These are phyloP conservation scores for Nothura maculosa DNA, from an alignment of 2,797 vertebrate genomes.

Conservation along the genomic window DNA sequence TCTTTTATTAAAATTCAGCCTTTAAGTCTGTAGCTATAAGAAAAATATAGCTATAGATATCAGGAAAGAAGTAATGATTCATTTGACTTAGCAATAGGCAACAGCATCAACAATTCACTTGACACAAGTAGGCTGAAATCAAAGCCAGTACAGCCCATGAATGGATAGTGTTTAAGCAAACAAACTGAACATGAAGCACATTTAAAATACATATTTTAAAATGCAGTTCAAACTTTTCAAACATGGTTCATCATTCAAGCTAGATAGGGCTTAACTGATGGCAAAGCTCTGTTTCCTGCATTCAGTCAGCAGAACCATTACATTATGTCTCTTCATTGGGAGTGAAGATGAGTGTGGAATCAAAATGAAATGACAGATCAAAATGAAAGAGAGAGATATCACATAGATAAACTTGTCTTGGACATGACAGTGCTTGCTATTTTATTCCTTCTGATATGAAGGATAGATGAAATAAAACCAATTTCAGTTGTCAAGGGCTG, in stretches of 20 bases:
- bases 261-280: background rate
- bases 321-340: background rate
- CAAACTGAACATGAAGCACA: background rate
- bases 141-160: background rate
- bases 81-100: background rate
- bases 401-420: constrained; percentile 62
- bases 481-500: constrained; percentile 73
- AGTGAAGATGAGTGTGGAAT: constrained; percentile 33
- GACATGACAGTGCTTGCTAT: constrained; percentile 52
- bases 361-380: constrained; percentile 64
- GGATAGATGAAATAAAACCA: constrained; percentile 72
- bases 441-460: constrained; percentile 69
- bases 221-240: background rate
- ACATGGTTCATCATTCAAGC: background rate
- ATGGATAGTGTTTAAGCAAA: background rate
- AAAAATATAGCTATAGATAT: background rate
- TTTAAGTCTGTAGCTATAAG: background rate
- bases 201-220: background rate
- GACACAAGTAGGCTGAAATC: background rate
- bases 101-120: background rate
- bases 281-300: background rate
- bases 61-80: background rate
- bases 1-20: background rate
- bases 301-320: background rate
- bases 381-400: constrained; percentile 63